Evolutionary conservation across 1,140 invertebrate species (phyloP).

Genomic region (Lanistes nyassanus): DNA sequence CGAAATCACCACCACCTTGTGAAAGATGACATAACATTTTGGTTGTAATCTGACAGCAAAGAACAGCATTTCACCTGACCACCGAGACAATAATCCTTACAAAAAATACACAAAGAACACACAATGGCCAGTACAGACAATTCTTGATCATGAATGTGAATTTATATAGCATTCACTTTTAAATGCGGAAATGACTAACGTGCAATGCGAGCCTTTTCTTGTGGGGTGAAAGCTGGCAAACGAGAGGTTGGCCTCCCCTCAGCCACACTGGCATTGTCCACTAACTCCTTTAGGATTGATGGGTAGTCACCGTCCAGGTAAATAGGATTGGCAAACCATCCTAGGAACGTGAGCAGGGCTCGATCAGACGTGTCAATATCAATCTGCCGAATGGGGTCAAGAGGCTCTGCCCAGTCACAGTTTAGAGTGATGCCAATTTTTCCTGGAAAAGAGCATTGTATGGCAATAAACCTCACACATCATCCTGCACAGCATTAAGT

Average conservation of each 20-base stretch:
- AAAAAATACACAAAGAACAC: too few relatives aligned
- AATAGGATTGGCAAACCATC: slow-evolving; percentile 62
- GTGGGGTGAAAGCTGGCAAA: slow-evolving; percentile 44
- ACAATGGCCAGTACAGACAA: too few relatives aligned
- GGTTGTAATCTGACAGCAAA: too few relatives aligned
- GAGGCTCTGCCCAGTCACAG: slow-evolving; percentile 44
- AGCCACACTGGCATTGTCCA: slow-evolving; percentile 37
- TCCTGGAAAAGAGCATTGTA: slow-evolving; percentile 26
- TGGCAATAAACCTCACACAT: not conserved
- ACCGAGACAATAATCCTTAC: too few relatives aligned
- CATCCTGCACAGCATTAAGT: not conserved
- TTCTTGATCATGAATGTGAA: too few relatives aligned
- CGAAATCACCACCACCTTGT: too few relatives aligned
- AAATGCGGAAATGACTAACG: slow-evolving; percentile 4
- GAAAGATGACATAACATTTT: too few relatives aligned
- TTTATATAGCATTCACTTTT: too few relatives aligned
- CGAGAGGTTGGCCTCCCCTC: slow-evolving; percentile 43
- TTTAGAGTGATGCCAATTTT: slow-evolving; percentile 45
- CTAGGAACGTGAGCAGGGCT: slow-evolving; percentile 49
- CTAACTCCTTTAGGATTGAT: slow-evolving; percentile 46
- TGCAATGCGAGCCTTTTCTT: slow-evolving; percentile 36
- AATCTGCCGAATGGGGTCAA: slow-evolving; percentile 31
- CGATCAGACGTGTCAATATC: slow-evolving; percentile 47
- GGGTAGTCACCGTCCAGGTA: slow-evolving; percentile 63
- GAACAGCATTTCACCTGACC: too few relatives aligned